phyloP scores from a whole-genome alignment of 2,113 vertebrate genomes.

The Nibea coibor region DNA sequence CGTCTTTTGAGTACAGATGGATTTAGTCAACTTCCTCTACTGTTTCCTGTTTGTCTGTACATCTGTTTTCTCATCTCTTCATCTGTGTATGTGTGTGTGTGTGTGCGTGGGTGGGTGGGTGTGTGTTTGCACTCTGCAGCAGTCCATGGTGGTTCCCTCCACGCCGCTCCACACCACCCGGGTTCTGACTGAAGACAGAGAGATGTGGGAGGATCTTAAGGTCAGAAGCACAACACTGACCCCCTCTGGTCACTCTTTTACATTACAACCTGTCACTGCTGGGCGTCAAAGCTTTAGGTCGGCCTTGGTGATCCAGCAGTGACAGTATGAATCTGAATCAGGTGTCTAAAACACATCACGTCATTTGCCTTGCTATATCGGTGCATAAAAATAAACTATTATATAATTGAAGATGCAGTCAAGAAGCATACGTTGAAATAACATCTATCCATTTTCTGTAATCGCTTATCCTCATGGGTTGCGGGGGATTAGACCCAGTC shows the following conservation, averaged over 20 bases:
- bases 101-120: background rate
- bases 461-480: too few species aligned
- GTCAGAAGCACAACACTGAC: conserved; percentile 81
- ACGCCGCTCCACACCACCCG: conserved; percentile 96
- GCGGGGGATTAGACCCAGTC: too few species aligned
- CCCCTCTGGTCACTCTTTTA: conserved; percentile 46
- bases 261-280: conserved; percentile 46
- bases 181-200: conserved; percentile 94
- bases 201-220: conserved; percentile 99
- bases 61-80: background rate
- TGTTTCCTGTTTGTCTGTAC: background rate
- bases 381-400: too few species aligned
- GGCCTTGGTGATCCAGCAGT: background rate
- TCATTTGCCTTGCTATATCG: too few species aligned
- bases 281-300: background rate
- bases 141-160: conserved; percentile 93
- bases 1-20: background rate
- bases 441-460: too few species aligned
- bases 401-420: too few species aligned
- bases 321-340: too few species aligned
- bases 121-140: conserved; percentile 77
- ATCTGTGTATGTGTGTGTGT: conserved; percentile 29
- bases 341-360: too few species aligned
- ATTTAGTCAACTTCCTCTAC: background rate
- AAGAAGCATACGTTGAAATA: too few species aligned